These are phyloP conservation scores for Oreochromis aureus DNA, from an alignment of 2,113 vertebrate species.

Conservation along the genomic window DNA sequence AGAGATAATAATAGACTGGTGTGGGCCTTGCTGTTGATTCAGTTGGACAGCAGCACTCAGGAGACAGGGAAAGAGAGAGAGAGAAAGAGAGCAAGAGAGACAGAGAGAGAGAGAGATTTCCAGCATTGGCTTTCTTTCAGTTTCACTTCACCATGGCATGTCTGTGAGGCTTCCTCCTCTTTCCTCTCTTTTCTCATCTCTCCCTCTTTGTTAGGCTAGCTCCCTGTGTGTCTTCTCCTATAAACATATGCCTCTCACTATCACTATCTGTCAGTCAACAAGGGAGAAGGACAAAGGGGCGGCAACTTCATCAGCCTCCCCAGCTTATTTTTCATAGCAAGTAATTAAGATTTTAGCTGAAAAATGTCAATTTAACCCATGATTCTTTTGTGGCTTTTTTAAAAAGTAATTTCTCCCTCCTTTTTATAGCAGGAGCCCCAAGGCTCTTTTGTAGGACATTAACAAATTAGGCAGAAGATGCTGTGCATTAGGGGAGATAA, in stretches of 20 bases:
- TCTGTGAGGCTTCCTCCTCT: slow-evolving; percentile 31
- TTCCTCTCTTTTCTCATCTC: not conserved
- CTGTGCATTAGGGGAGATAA: slow-evolving; percentile 27
- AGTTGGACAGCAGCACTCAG: slow-evolving; percentile 66
- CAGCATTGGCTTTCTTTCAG: slow-evolving; percentile 53
- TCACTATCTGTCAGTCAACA: slow-evolving; percentile 49
- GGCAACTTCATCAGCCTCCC: slow-evolving; percentile 35
- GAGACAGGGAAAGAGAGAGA: slow-evolving; percentile 33
- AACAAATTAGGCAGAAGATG: slow-evolving; percentile 55
- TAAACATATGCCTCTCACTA: slow-evolving; percentile 50
- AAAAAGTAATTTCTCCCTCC: slow-evolving; percentile 1
- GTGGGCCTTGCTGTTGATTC: slow-evolving; percentile 66
- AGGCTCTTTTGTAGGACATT: slow-evolving; percentile 32
- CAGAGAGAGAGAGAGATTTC: slow-evolving; percentile 14
- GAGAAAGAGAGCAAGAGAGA: not conserved
- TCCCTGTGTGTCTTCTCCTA: slow-evolving; percentile 3
- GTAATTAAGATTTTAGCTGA: slow-evolving; percentile 60
- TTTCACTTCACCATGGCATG: slow-evolving; percentile 36
- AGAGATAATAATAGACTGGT: slow-evolving; percentile 72
- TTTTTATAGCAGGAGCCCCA: slow-evolving; percentile 38
- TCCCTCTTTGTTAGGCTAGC: slow-evolving; percentile 4
- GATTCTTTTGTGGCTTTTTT: not conserved
- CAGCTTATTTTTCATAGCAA: slow-evolving; percentile 30
- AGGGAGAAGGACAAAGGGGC: slow-evolving; percentile 27
- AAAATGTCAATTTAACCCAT: slow-evolving; percentile 40